phyloP scores from a whole-genome alignment of 2,797 vertebrate genomes.

The Dendrocincla tyrannina region DNA sequence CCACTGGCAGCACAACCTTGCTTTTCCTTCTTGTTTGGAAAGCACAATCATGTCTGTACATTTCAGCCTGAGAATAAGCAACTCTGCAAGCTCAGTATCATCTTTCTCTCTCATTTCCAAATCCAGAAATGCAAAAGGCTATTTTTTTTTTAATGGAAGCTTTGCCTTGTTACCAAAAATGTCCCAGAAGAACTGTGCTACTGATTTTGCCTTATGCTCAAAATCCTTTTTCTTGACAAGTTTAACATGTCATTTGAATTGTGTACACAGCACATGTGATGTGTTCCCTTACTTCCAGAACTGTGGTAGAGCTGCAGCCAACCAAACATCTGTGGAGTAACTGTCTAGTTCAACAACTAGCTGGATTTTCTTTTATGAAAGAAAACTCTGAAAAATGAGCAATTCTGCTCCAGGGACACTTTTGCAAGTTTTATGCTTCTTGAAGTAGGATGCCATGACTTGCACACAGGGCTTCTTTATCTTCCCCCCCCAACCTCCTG shows the following conservation, averaged over 20 bases:
- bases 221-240: background rate
- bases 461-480: background rate
- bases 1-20: background rate
- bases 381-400: background rate
- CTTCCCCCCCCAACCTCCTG: too few relatives aligned
- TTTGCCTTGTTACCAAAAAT: background rate
- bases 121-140: background rate
- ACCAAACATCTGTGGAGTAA: background rate
- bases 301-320: background rate
- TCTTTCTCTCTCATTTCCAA: background rate
- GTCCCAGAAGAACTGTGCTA: background rate
- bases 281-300: background rate
- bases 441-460: background rate
- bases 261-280: background rate
- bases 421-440: background rate
- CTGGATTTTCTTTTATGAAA: background rate
- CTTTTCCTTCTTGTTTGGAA: background rate
- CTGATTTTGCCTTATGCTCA: slow-evolving; percentile 16
- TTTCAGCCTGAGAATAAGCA: background rate
- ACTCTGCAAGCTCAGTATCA: background rate
- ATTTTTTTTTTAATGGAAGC: background rate
- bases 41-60: background rate
- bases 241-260: background rate
- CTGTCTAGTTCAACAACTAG: background rate
- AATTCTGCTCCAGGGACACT: background rate